These are phyloP conservation scores for Amblyornis subalaris DNA, from an alignment of 2,113 vertebrate genomes.

Conservation along the genomic window DNA sequence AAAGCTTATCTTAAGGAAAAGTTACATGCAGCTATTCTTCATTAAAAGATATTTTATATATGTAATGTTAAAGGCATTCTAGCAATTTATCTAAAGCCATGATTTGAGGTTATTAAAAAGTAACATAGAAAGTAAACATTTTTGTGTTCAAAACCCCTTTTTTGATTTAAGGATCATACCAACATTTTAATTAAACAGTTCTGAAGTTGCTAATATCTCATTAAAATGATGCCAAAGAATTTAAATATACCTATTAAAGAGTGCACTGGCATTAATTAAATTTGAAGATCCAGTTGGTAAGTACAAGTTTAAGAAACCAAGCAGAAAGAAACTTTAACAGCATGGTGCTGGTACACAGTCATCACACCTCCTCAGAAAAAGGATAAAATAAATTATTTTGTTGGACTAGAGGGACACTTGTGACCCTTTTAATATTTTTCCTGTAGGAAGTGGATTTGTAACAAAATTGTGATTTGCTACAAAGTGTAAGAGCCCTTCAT, in stretches of 20 bases:
- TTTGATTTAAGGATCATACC: neutral
- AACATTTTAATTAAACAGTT: constrained; percentile 28
- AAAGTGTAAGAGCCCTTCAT: neutral
- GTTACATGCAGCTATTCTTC: neutral
- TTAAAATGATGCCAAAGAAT: neutral
- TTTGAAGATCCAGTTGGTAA: neutral
- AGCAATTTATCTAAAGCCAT: neutral
- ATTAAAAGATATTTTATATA: neutral
- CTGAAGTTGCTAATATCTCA: constrained; percentile 14
- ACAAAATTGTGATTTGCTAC: neutral
- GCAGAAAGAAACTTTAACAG: neutral
- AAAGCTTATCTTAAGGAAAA: neutral
- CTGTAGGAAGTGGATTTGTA: neutral
- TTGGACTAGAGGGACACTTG: neutral
- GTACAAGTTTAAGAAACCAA: neutral
- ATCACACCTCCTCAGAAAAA: neutral
- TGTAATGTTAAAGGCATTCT: neutral
- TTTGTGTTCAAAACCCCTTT: neutral
- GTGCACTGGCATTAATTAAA: neutral
- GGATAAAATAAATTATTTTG: neutral
- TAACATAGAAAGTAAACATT: neutral
- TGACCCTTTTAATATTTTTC: neutral
- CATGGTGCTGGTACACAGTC: neutral
- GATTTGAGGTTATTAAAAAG: neutral
- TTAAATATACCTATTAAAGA: neutral